Conservation (phyloP, 2,888 invertebrate species). For the Temnothorax ravouxi region DNA sequence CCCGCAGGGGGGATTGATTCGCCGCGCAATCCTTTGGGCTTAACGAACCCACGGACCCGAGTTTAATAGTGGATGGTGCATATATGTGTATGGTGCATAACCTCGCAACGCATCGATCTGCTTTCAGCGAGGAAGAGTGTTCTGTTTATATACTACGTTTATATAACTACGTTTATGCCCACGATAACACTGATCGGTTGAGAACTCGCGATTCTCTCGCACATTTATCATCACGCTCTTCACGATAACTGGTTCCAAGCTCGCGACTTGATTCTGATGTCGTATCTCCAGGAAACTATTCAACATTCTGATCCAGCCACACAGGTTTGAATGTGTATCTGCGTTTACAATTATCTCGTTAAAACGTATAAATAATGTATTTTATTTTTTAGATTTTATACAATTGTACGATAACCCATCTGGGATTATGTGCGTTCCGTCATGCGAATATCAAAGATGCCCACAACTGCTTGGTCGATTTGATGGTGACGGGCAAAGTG, state of each 20-base stretch:
- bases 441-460: constrained; percentile 99
- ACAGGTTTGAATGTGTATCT: constrained; percentile 87
- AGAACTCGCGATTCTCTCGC: constrained; percentile 98
- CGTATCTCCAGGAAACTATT: constrained; percentile 99
- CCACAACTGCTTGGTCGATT: constrained; percentile 98
- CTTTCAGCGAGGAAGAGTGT: too few relatives aligned
- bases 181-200: constrained; percentile 96
- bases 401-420: constrained; percentile 99
- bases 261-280: constrained; percentile 96
- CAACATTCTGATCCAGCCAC: constrained; percentile 99
- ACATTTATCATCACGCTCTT: constrained; percentile 99
- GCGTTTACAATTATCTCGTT: constrained; percentile 5
- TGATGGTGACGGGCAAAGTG: constrained; percentile 99
- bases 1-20: too few relatives aligned
- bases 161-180: constrained; percentile 98
- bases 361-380: background rate
- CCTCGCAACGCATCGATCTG: too few relatives aligned
- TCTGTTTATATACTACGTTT: too few relatives aligned
- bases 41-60: too few relatives aligned
- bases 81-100: too few relatives aligned
- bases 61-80: too few relatives aligned
- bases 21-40: too few relatives aligned
- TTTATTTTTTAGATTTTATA: constrained; percentile 92
- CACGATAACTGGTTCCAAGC: constrained; percentile 99
- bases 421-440: constrained; percentile 99